Evolutionary conservation across 2,797 vertebrate genomes (phyloP), one percentile per base, ranked within the genome.

Genomic region (Thaleichthys pacificus): DNA sequence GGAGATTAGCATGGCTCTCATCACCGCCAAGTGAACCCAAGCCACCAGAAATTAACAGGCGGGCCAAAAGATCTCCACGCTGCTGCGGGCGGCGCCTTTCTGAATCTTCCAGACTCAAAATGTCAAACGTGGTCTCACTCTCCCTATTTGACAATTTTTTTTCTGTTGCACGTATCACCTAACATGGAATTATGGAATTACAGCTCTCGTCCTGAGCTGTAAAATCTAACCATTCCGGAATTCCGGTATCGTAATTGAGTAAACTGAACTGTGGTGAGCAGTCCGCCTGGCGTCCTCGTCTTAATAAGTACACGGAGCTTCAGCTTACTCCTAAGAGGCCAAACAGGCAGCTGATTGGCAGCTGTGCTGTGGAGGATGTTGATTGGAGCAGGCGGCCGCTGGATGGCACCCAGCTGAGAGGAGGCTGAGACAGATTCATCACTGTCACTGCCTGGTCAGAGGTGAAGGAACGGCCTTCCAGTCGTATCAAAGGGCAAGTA

Each of bases 31-130:
- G 69, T 60, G 42, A 70, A 69, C 68, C 61, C 77, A 42, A 79
- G 74, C 71, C 66, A 21, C 66, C 67, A 74, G 77, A 75, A 83
- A 78, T 79, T 12, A 77, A 83, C 78, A 68, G 61, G 77, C 60
- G 42, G 42, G 28, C 63, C 14, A 17, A 26, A 42, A 58, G 57
- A 75, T 79, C 68, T 60, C 61, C 66, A 65, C 28, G 28, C 28
- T 38, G 26, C 28, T 0, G 14, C 32, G 24, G 56, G 8, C 24
- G 51, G 35, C 51, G 64, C 42, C 47, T 71, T 38, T 62, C 63
- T n/a, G 32, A 71, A 70, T 71, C 56, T 61, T 47, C 51, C 69
- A 22, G 3, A 26, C 28, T 74, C 70, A 26, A 72, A 80, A 80
- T 4, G 12, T 56, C 58, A 65, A 19, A 68, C n/a, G 61, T 66